Conservation (phyloP, 2,888 invertebrate genomes). For the Thecophora atra region DNA sequence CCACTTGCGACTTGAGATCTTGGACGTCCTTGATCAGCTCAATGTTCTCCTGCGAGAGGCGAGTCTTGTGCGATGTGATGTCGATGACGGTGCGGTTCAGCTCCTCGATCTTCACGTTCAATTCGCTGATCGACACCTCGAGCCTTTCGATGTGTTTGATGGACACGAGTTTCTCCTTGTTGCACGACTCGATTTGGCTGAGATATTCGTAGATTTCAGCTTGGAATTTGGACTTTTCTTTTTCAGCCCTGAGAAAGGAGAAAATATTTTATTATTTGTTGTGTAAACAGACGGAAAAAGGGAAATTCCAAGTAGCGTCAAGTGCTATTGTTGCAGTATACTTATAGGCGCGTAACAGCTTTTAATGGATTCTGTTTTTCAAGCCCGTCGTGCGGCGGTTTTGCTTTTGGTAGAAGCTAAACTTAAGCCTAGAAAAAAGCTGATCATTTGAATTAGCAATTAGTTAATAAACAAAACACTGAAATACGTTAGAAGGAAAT, state of each 20-base stretch:
- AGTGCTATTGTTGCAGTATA: slow-evolving; percentile 11
- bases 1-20: slow-evolving; percentile 95
- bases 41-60: slow-evolving; percentile 93
- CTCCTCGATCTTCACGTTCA: slow-evolving; percentile 95
- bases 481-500: background rate
- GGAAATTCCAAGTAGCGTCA: background rate
- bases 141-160: slow-evolving; percentile 88
- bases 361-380: slow-evolving; percentile 9
- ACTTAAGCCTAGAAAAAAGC: slow-evolving; percentile 31
- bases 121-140: slow-evolving; percentile 90
- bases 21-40: slow-evolving; percentile 95
- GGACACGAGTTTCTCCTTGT: slow-evolving; percentile 88
- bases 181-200: slow-evolving; percentile 92
- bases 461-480: background rate
- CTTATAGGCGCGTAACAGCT: slow-evolving; percentile 34
- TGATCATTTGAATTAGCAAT: slow-evolving; percentile 17
- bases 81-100: slow-evolving; percentile 97
- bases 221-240: slow-evolving; percentile 98
- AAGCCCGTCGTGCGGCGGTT: slow-evolving; percentile 17
- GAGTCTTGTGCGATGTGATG: slow-evolving; percentile 95
- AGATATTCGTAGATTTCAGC: slow-evolving; percentile 97
- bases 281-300: slow-evolving; percentile 42
- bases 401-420: slow-evolving; percentile 16
- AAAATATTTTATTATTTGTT: too few relatives aligned
- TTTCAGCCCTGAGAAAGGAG: slow-evolving; percentile 80